phyloP scores from a whole-genome alignment of 2,113 vertebrate genomes.

The Symphodus melops region DNA sequence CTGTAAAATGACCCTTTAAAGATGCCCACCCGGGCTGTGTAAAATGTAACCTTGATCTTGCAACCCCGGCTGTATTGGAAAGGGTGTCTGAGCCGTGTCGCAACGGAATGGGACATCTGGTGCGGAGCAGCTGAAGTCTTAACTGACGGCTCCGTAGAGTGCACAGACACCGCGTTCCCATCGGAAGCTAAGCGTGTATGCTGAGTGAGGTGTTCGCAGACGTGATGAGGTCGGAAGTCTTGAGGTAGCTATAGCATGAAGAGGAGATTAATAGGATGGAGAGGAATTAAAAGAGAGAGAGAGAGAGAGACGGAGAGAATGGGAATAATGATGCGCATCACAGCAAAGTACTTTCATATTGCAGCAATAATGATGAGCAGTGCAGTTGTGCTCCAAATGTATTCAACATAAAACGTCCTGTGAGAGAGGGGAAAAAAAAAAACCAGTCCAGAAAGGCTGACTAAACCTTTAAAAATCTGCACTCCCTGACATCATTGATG shows the following conservation, averaged over 20 bases:
- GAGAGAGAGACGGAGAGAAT: slow-evolving; percentile 5
- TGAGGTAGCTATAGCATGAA: slow-evolving; percentile 52
- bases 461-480: slow-evolving; percentile 53
- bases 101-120: slow-evolving; percentile 74
- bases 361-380: slow-evolving; percentile 37
- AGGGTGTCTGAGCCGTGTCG: too few species aligned
- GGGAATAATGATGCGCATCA: slow-evolving; percentile 53
- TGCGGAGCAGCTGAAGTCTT: slow-evolving; percentile 47
- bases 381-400: slow-evolving; percentile 21
- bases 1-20: slow-evolving; percentile 69
- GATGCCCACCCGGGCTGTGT: slow-evolving; percentile 55
- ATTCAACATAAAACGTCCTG: slow-evolving; percentile 9
- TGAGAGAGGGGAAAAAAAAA: not conserved
- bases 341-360: slow-evolving; percentile 38
- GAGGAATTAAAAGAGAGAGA: slow-evolving; percentile 26
- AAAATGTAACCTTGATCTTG: slow-evolving; percentile 76
- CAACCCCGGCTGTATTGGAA: slow-evolving; percentile 30
- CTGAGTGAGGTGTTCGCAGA: slow-evolving; percentile 65
- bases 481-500: slow-evolving; percentile 58
- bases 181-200: slow-evolving; percentile 40
- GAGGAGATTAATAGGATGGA: slow-evolving; percentile 54
- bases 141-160: slow-evolving; percentile 60
- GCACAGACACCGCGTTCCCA: slow-evolving; percentile 36
- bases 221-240: slow-evolving; percentile 63
- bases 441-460: slow-evolving; percentile 44